phyloP scores from a whole-genome alignment of 2,888 invertebrate species.

The Carterocephalus palaemon region DNA sequence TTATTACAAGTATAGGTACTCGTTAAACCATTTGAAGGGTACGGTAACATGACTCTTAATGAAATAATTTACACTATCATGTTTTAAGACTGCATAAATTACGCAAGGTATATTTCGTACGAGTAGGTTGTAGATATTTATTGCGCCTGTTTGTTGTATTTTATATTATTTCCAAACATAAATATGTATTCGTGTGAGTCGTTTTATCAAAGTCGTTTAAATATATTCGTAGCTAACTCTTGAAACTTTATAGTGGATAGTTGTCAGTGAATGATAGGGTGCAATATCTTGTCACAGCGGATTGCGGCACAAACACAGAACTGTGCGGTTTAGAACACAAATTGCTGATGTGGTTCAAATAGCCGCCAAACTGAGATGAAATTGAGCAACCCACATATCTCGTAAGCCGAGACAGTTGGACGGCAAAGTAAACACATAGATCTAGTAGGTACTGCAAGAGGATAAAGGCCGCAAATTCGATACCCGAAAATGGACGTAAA shows the following conservation, averaged over 20 bases:
- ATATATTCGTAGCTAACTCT: conserved; percentile 6
- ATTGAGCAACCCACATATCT: conserved; percentile 23
- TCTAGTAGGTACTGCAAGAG: conserved; percentile 15
- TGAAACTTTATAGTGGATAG: conserved; percentile 7
- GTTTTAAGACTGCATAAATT: too few species aligned
- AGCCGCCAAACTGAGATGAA: conserved; percentile 23
- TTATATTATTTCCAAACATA: too few species aligned
- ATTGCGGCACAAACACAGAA: conserved; percentile 19
- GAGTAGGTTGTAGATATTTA: too few species aligned
- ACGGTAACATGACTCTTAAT: not conserved
- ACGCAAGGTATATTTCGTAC: too few species aligned
- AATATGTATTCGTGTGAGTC: not conserved
- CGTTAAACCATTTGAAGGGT: not conserved
- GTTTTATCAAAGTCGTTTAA: conserved; percentile 5
- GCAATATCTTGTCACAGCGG: conserved; percentile 20
- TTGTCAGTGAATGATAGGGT: conserved; percentile 18
- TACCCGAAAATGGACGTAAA: conserved; percentile 11
- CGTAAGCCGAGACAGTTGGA: conserved; percentile 18
- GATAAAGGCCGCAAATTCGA: conserved; percentile 18
- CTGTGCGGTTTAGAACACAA: conserved; percentile 21
- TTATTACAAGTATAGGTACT: too few species aligned
- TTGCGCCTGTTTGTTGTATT: too few species aligned
- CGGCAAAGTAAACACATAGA: conserved; percentile 21
- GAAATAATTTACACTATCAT: not conserved
- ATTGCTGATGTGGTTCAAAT: conserved; percentile 23